Percentiles rank a stretch among this genome's conserved stretches.
Evolutionary conservation across 2,797 vertebrate species (phyloP).

Genomic region (Benthosema pterotum): DNA sequence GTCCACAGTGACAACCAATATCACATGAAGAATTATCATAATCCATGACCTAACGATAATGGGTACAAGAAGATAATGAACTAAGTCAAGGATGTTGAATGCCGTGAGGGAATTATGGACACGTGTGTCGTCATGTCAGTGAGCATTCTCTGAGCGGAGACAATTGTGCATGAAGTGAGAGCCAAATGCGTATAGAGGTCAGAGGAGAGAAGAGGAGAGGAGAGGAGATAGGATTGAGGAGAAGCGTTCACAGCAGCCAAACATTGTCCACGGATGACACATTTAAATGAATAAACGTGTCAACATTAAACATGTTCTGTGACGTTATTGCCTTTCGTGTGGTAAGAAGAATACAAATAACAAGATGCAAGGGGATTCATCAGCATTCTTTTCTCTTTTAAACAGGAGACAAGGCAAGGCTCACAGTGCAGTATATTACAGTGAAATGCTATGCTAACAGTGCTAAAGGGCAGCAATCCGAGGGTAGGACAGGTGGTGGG

Average conservation of each 20-base stretch:
- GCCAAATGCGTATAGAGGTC: neutral
- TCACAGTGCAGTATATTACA: constrained; percentile 23
- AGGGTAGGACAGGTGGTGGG: constrained; percentile 36
- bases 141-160: neutral
- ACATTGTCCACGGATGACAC: constrained; percentile 20
- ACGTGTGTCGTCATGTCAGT: neutral
- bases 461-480: constrained; percentile 17
- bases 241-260: neutral
- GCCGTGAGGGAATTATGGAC: constrained; percentile 13
- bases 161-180: neutral
- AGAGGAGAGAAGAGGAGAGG: neutral
- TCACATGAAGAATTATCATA: neutral
- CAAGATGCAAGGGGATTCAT: constrained; percentile 24
- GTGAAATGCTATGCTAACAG: constrained; percentile 31
- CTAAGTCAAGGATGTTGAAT: constrained; percentile 7
- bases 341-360: constrained; percentile 16
- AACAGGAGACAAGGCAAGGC: neutral
- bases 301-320: constrained; percentile 20
- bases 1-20: neutral
- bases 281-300: neutral
- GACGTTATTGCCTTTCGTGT: constrained; percentile 1
- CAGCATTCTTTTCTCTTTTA: constrained; percentile 19
- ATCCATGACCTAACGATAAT: neutral
- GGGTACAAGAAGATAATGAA: neutral
- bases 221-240: neutral